Evolutionary conservation across 2,113 vertebrate genomes (phyloP).

Genomic region (Eolophus roseicapilla): DNA sequence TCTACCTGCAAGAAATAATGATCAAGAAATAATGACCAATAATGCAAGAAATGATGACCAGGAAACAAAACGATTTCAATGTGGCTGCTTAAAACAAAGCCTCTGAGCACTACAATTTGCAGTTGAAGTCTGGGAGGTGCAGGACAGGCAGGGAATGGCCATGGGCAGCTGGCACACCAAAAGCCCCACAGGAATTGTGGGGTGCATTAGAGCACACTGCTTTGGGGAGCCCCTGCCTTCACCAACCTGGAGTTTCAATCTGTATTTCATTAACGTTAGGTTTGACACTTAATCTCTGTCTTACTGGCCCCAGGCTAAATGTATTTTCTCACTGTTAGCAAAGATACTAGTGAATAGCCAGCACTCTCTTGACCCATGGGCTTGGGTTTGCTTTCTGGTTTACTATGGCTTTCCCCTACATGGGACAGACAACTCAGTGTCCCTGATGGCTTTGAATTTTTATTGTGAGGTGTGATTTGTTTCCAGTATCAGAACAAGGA

Average conservation of each 20-base stretch:
- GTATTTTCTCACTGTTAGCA: neutral
- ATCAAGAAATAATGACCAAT: neutral
- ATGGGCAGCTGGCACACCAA: rapidly evolving
- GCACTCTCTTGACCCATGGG: rapidly evolving
- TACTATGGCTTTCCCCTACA: neutral
- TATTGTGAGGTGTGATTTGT: neutral
- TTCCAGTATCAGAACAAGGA: neutral
- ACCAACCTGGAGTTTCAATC: neutral
- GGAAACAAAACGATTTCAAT: neutral
- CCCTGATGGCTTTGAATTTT: neutral
- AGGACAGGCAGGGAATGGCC: neutral
- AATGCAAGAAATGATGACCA: neutral
- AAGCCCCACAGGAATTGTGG: neutral
- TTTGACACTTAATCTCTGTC: neutral
- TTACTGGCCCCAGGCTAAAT: neutral
- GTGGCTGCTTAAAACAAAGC: neutral
- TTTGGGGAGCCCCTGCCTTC: neutral
- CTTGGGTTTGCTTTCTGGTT: neutral
- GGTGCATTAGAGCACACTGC: neutral
- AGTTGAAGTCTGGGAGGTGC: neutral
- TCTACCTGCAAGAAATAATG: neutral
- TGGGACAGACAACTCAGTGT: neutral
- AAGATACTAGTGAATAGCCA: rapidly evolving
- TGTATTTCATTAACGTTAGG: neutral
- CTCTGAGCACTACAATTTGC: neutral